A percentile compares a stretch with the other conserved stretches of the same genome.
phyloP scores from a whole-genome alignment of 2,888 invertebrate genomes.

The Eurytoma californica region DNA sequence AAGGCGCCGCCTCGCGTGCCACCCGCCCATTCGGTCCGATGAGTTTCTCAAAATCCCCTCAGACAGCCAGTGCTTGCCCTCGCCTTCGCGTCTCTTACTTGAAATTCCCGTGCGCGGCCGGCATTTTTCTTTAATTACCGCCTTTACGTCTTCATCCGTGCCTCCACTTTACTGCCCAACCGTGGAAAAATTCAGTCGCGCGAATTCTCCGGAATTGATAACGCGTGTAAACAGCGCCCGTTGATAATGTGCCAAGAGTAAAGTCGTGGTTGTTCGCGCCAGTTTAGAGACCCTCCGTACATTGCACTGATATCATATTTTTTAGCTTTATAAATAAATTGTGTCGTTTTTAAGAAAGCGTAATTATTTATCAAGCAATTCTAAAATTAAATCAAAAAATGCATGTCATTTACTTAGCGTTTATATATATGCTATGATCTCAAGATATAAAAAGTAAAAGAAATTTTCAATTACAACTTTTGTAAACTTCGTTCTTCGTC shows the following conservation, averaged over 20 bases:
- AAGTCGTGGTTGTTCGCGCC: slow-evolving; percentile 24
- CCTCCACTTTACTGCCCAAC: no score
- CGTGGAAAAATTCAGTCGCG: not conserved
- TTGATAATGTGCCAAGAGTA: slow-evolving; percentile 45
- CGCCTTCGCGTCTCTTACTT: not conserved
- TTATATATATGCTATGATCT: no score
- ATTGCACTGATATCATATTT: no score
- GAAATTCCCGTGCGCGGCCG: slow-evolving; percentile 18
- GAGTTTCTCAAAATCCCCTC: slow-evolving; percentile 63
- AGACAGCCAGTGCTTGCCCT: slow-evolving; percentile 15
- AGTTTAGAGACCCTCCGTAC: no score
- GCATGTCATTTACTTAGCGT: no score
- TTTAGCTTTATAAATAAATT: no score
- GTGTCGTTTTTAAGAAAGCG: no score
- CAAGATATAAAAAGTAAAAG: no score
- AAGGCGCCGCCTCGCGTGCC: slow-evolving; percentile 64
- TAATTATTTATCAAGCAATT: no score
- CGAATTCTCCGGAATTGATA: slow-evolving; percentile 18
- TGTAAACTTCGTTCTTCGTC: no score
- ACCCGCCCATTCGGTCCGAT: slow-evolving; percentile 62
- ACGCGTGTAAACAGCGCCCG: slow-evolving; percentile 30
- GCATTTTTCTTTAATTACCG: slow-evolving; percentile 28
- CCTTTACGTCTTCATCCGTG: slow-evolving; percentile 4
- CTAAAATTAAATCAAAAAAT: no score
- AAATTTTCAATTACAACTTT: no score